phyloP scores from a whole-genome alignment of 1,140 invertebrate genomes.

The Habropoda laboriosa region DNA sequence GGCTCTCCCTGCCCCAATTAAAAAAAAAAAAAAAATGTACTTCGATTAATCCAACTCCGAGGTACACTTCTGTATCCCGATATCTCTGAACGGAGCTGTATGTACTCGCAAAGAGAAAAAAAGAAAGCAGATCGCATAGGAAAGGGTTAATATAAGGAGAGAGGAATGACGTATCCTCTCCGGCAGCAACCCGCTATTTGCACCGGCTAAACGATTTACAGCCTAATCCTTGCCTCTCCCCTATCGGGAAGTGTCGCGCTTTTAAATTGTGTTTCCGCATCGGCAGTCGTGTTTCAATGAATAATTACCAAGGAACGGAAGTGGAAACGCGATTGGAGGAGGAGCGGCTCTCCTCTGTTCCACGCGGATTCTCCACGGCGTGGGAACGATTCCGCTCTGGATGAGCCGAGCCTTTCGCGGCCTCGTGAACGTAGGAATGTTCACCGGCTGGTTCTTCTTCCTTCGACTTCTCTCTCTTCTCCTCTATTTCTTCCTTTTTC shows the following conservation, averaged over 20 bases:
- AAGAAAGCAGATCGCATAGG: no score
- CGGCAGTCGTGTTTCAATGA: constrained; percentile 28
- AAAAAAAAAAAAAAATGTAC: no score
- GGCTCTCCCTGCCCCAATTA: no score
- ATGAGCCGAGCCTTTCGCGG: constrained; percentile 41
- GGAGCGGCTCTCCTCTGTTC: neutral
- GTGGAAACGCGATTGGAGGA: constrained; percentile 53
- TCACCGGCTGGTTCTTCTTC: constrained; percentile 61
- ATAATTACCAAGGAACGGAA: constrained; percentile 54
- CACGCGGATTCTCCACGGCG: constrained; percentile 47
- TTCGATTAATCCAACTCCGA: no score
- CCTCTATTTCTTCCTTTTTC: neutral
- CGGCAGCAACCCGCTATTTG: no score
- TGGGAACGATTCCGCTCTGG: constrained; percentile 55
- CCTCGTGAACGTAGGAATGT: constrained; percentile 54
- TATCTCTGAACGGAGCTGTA: no score
- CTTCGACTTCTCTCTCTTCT: constrained; percentile 8
- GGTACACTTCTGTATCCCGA: no score
- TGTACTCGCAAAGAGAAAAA: no score
- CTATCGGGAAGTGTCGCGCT: constrained; percentile 35
- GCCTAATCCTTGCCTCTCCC: constrained; percentile 3
- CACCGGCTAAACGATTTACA: neutral
- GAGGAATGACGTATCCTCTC: no score
- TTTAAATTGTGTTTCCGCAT: constrained; percentile 37
- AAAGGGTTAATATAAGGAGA: no score